Conservation (phyloP, 2,888 invertebrate species). For the Bembecia ichneumoniformis region DNA sequence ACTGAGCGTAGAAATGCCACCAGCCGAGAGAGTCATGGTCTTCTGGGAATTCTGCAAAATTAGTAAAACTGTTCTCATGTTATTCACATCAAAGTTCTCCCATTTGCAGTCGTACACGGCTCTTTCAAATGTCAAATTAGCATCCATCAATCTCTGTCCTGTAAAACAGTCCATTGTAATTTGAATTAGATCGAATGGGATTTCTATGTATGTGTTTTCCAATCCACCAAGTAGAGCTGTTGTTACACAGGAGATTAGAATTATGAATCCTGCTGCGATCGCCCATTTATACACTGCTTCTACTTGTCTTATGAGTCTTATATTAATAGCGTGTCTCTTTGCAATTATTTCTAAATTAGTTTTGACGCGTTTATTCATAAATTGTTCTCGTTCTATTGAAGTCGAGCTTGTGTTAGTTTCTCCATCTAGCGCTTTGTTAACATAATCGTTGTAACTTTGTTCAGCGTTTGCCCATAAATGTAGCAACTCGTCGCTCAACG, state of each 20-base stretch:
- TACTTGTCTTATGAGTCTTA: conserved; percentile 19
- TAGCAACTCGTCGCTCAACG: conserved; percentile 10
- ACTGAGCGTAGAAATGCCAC: conserved; percentile 31
- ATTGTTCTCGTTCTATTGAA: neutral
- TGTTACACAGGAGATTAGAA: conserved; percentile 22
- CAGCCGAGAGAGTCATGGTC: conserved; percentile 37
- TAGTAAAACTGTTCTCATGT: conserved; percentile 34
- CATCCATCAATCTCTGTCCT: conserved; percentile 43
- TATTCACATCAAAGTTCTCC: conserved; percentile 39
- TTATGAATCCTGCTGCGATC: conserved; percentile 26
- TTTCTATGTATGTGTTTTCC: conserved; percentile 30
- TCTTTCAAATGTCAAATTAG: conserved; percentile 26
- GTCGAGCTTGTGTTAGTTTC: neutral
- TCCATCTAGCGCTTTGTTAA: neutral
- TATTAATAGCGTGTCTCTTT: conserved; percentile 18
- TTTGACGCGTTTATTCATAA: conserved; percentile 15
- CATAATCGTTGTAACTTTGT: neutral
- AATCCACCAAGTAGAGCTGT: conserved; percentile 28
- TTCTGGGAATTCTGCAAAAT: conserved; percentile 42
- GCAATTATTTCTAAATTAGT: conserved; percentile 18
- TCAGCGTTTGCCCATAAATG: conserved; percentile 4
- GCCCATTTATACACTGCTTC: conserved; percentile 24
- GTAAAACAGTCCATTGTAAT: conserved; percentile 37
- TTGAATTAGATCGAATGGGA: conserved; percentile 23
- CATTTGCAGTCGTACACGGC: conserved; percentile 43